Base-by-base conservation (phyloP, 2,888 invertebrate genomes). In the Amphipoea lucens region DNA sequence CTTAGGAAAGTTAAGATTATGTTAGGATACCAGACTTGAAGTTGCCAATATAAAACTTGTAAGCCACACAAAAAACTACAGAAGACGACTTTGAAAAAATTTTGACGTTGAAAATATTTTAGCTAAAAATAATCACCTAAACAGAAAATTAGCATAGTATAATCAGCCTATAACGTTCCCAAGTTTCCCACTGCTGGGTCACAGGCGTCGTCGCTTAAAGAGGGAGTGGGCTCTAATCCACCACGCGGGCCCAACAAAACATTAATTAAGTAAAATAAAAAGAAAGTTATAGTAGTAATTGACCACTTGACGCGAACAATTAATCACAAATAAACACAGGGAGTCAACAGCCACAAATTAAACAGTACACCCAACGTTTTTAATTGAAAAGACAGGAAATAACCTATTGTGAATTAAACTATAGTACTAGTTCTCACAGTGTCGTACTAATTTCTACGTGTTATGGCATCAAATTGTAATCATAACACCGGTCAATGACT, bases 361-460 rank as follows among this genome's bases (percentile, higher is more conserved):
- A 71, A 74, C 78, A 67, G 63, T 65, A 76, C 74, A 65, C 45
- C 23, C 23, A 60, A 23, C 63, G 69, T n/a, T 86, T 78, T 83
- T 82, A 88, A 87, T 88, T 88, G 71, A 65, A 78, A 83, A 76
- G 79, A 68, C 88, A 88, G 88, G 90, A 89, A 85, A 78, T 74
- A 74, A 68, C 74, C 81, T 79, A 90, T 87, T 85, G 87, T 81
- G 77, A 76, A 76, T 80, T 79, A 74, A 81, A 78, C 74, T 74
- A 74, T 79, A 79, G 72, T 65, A 75, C 71, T 82, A 79, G 85
- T 88, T 90, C 83, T 83, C 85, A 90, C 87, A 81, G 48, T 36
- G 36, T 70, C 51, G 73, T 7, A 79, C 83, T 79, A 79, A 83
- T 84, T 88, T 82, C 80, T 57, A 57, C 78, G 78, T 86, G 88